Evolutionary conservation across 2,797 vertebrate genomes (phyloP).

Genomic region (Uromys caudimaculatus): DNA sequence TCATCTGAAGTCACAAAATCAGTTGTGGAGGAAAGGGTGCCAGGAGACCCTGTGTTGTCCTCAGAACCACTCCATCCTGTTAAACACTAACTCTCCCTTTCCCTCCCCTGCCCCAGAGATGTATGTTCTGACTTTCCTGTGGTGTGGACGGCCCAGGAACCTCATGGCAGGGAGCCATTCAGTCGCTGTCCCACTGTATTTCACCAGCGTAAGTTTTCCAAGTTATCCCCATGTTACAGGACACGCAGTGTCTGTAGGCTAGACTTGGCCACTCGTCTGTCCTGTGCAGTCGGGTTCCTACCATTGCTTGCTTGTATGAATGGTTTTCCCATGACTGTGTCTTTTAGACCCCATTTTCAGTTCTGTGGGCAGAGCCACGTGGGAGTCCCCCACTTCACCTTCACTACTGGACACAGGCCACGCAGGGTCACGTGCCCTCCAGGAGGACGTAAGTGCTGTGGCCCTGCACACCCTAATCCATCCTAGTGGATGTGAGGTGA

Average conservation of each 20-base stretch:
- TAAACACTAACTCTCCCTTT: rapidly evolving
- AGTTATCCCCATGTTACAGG: rapidly evolving
- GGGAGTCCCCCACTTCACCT: not conserved
- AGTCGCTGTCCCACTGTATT: rapidly evolving
- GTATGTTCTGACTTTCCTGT: rapidly evolving
- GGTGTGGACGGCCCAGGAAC: not conserved
- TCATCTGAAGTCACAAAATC: not conserved
- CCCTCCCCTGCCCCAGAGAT: not conserved
- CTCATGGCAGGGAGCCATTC: rapidly evolving
- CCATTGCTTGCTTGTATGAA: rapidly evolving
- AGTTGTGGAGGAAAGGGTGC: not conserved
- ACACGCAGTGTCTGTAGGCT: rapidly evolving
- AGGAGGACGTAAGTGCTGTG: rapidly evolving
- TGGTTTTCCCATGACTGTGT: rapidly evolving
- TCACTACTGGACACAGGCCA: not conserved
- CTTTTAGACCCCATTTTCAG: not conserved
- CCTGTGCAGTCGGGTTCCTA: not conserved
- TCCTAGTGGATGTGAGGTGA: rapidly evolving
- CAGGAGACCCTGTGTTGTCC: rapidly evolving
- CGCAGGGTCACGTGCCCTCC: rapidly evolving
- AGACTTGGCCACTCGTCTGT: not conserved
- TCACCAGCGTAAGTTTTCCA: not conserved
- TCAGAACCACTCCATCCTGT: rapidly evolving
- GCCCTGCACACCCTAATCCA: rapidly evolving
- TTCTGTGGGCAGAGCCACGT: not conserved